These are phyloP conservation scores for Gila robusta DNA, from an alignment of 2,797 vertebrate genomes.

Conservation along the genomic window DNA sequence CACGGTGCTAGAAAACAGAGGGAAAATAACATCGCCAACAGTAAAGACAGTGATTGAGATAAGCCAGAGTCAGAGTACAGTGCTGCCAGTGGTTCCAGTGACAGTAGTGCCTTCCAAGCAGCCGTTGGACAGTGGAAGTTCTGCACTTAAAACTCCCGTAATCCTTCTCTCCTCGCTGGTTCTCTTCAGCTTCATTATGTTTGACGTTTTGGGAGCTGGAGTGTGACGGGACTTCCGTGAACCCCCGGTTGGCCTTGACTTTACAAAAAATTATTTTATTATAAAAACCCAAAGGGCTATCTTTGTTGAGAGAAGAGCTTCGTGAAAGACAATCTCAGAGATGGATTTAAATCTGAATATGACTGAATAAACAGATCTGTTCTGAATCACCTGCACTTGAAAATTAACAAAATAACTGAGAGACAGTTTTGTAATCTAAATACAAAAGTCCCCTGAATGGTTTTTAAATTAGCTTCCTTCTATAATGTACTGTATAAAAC, in stretches of 20 bases:
- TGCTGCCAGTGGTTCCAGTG: constrained; percentile 3
- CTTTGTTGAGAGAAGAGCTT: background rate
- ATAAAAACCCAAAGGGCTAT: background rate
- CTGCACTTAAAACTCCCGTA: background rate
- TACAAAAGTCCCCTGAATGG: background rate
- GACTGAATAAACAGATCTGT: constrained; percentile 3
- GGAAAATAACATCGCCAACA: constrained; percentile 41
- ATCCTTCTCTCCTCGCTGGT: constrained; percentile 28
- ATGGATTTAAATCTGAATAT: constrained; percentile 1
- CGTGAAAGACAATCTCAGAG: background rate
- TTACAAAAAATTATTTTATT: background rate
- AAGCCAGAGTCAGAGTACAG: constrained; percentile 54
- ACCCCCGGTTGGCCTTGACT: constrained; percentile 37
- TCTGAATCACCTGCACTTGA: constrained; percentile 2
- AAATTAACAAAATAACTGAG: background rate
- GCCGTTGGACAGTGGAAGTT: constrained; percentile 15
- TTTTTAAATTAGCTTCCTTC: background rate
- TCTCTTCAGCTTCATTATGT: constrained; percentile 23
- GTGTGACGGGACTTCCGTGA: constrained; percentile 11
- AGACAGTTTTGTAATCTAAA: background rate
- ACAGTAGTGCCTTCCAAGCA: constrained; percentile 25
- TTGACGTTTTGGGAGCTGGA: constrained; percentile 7
- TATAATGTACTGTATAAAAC: background rate
- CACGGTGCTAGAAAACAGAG: constrained; percentile 59
- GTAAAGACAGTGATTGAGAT: constrained; percentile 66